phyloP scores from a whole-genome alignment of 1,140 invertebrate genomes.

The Euborellia annulipes region DNA sequence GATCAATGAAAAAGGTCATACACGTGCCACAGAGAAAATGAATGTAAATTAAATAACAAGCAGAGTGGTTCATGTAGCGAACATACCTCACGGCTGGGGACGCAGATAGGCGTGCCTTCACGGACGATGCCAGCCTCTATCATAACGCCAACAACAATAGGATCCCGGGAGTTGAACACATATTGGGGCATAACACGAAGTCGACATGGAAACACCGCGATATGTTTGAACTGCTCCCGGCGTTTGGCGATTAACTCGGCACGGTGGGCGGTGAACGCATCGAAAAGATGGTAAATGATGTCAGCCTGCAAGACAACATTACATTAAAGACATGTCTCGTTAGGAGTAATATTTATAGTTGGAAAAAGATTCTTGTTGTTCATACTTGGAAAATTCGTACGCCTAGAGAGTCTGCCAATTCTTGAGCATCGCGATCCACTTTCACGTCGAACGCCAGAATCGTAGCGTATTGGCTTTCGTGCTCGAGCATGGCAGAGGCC shows the following conservation, averaged over 20 bases:
- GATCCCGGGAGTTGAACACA: constrained; percentile 95
- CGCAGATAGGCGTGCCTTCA: constrained; percentile 92
- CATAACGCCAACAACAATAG: constrained; percentile 91
- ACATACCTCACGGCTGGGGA: constrained; percentile 84
- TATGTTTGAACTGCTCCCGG: constrained; percentile 85
- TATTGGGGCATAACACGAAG: constrained; percentile 73
- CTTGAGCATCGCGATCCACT: constrained; percentile 93
- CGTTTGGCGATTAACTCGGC: constrained; percentile 88
- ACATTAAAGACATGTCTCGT: too few species aligned
- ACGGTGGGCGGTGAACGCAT: constrained; percentile 88
- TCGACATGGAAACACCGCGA: constrained; percentile 98
- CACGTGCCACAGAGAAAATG: too few species aligned
- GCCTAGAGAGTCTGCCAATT: constrained; percentile 82
- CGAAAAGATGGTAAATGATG: constrained; percentile 99
- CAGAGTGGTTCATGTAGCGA: too few species aligned
- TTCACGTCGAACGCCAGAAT: constrained; percentile 99
- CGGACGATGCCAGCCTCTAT: constrained; percentile 91
- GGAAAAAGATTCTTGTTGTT: too few species aligned
- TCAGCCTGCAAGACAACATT: constrained; percentile 54
- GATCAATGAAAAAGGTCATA: too few species aligned
- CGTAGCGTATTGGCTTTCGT: constrained; percentile 91
- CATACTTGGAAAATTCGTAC: constrained; percentile 73
- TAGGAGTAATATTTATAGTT: too few species aligned
- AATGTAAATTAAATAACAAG: too few species aligned
- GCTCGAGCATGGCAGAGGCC: constrained; percentile 97